Base-by-base conservation (phyloP, 2,113 vertebrate genomes). In the Sigmodon hispidus region DNA sequence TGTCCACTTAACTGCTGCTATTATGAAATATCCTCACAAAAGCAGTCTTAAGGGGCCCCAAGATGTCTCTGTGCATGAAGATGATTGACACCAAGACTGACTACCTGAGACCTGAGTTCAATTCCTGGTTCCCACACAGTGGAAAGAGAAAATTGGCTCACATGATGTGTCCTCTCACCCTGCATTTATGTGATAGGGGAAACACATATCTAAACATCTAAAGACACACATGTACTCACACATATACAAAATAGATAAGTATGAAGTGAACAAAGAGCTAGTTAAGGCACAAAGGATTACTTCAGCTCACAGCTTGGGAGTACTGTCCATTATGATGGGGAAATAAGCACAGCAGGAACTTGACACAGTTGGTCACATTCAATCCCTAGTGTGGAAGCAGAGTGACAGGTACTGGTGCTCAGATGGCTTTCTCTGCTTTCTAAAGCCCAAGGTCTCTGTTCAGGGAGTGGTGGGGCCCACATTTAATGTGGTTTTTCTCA, bases 141-240 rank as follows among this genome's bases (percentile, higher is more conserved):
- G 7, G 57, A 63, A 43, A 43, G n/a, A 84, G 80, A 31, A 61
- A 61, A 61, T 19, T 43, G 57, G 61, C 22, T 43, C n/a, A 26
- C 26, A 31, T 48, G 21, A 76, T 5, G 15, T 76, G 26, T 31
- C 75, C 45, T 48, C 2, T 40, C 12, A 40, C 36, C 36, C 12
- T 81, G 11, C n/a, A 61, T 1, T 26, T 40, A 7, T 29, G 4
- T 83, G n/a, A 61, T 9, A 40, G 75, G 12, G 10, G 36, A 80
- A 57, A 22, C 19, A 22, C 4, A 1, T 80, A 55, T 22, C 31
- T 79, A 55, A 34, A 21, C 3, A 36, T 13, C 16, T 43, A 24
- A 31, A n/a, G 10, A 7, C 36, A 55, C 34, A 15, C 52, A 26
- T 12, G 0, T 1, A 0, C 19, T 24, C 36, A 22, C 29, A 19